Conservation (phyloP, 2,113 vertebrate genomes). For the Catagonus wagneri region DNA sequence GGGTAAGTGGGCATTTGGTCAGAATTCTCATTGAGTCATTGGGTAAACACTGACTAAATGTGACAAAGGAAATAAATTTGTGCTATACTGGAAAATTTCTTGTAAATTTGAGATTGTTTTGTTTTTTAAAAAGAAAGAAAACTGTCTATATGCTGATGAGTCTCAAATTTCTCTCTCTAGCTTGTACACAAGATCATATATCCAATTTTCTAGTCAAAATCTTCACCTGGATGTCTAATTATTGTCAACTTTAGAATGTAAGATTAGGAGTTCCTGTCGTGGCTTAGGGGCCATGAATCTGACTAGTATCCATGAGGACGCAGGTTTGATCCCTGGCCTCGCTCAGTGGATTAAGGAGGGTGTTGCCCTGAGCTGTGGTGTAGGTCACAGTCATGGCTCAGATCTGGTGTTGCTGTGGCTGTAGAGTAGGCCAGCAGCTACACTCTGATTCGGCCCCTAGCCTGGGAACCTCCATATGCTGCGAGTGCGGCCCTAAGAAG, state of each 20-base stretch:
- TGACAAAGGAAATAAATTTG: background rate
- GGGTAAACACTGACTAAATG: background rate
- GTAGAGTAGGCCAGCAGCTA: no score
- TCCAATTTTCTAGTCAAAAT: constrained; percentile 2
- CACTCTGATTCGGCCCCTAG: no score
- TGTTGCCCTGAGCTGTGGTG: no score
- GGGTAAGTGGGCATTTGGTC: background rate
- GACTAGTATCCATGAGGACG: no score
- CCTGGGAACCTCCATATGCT: no score
- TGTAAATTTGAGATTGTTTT: background rate
- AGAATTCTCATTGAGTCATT: background rate
- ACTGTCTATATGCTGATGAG: background rate
- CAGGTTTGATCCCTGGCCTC: no score
- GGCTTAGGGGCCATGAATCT: no score
- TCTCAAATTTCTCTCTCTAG: background rate
- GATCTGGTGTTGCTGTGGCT: no score
- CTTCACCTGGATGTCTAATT: background rate
- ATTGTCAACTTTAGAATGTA: background rate
- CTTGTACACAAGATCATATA: background rate
- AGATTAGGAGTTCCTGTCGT: no score
- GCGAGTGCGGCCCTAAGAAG: no score
- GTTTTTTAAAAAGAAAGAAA: background rate
- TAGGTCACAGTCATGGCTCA: no score
- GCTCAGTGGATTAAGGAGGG: no score
- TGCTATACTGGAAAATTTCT: background rate